These are phyloP conservation scores for Premnoplex brunnescens DNA, from an alignment of 2,797 vertebrate species.

Conservation along the genomic window DNA sequence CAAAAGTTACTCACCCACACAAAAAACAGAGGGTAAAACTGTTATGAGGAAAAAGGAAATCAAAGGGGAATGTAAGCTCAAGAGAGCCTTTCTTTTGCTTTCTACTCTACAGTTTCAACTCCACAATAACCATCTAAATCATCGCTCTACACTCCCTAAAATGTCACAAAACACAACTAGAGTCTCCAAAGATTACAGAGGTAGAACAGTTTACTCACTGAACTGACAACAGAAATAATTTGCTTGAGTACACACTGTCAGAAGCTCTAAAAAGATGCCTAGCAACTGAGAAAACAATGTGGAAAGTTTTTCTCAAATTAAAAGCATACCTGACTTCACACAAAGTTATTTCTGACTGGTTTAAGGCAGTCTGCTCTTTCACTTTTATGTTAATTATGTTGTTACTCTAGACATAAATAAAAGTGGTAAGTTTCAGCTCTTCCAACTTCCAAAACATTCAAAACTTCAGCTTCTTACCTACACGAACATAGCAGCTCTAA, in stretches of 20 bases:
- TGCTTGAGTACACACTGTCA: background rate
- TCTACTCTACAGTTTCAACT: background rate
- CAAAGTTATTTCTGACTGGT: background rate
- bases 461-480: background rate
- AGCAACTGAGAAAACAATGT: background rate
- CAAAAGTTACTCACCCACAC: background rate
- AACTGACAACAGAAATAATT: background rate
- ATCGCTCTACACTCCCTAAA: accelerated
- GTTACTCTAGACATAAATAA: background rate
- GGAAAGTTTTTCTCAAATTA: background rate
- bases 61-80: background rate
- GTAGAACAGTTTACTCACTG: background rate
- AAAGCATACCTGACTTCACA: background rate
- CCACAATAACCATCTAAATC: background rate
- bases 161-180: background rate
- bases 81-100: background rate
- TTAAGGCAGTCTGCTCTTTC: background rate
- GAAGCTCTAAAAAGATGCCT: background rate
- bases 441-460: background rate
- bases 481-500: background rate
- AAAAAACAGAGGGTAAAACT: background rate
- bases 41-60: background rate
- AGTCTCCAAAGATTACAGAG: background rate
- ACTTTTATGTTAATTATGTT: background rate
- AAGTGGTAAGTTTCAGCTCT: background rate